phyloP scores from a whole-genome alignment of 2,888 invertebrate genomes.

The Andrena bucephala region DNA sequence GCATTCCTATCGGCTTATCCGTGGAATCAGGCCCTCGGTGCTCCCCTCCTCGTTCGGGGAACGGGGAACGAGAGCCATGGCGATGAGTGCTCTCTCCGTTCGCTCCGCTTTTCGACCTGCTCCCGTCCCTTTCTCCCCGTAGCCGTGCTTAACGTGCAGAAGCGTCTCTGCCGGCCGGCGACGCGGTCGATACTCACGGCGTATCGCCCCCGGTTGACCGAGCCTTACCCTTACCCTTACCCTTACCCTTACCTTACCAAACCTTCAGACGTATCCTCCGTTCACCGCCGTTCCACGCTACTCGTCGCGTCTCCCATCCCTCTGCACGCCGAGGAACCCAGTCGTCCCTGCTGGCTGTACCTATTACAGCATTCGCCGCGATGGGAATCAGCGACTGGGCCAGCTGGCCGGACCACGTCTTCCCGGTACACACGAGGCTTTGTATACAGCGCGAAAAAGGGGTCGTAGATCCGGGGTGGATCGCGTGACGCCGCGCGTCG shows the following conservation, averaged over 20 bases:
- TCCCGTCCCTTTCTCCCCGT: conserved; percentile 37
- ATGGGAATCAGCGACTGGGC: conserved; percentile 54
- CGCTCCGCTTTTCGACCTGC: conserved; percentile 46
- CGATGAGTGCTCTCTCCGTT: conserved; percentile 15
- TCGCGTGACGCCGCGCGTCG: conserved; percentile 41
- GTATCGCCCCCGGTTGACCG: conserved; percentile 73
- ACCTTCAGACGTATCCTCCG: conserved; percentile 54
- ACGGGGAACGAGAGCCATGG: conserved; percentile 19
- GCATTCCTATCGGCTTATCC: conserved; percentile 11
- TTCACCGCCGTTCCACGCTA: conserved; percentile 22
- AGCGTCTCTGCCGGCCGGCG: conserved; percentile 68
- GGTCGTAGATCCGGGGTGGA: conserved; percentile 29
- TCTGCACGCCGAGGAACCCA: not conserved
- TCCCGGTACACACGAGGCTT: conserved; percentile 17
- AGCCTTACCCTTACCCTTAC: conserved; percentile 73
- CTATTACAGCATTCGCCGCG: not conserved
- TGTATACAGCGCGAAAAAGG: conserved; percentile 13
- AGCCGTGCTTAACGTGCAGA: conserved; percentile 66
- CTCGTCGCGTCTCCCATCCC: not conserved
- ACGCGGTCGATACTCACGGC: conserved; percentile 75
- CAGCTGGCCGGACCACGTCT: conserved; percentile 65
- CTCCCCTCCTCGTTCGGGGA: not conserved
- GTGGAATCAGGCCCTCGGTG: not conserved
- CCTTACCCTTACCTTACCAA: conserved; percentile 66
- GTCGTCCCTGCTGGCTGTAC: not conserved